These are phyloP conservation scores for Crenuchus spilurus DNA, from an alignment of 2,797 vertebrate genomes.

Conservation along the genomic window DNA sequence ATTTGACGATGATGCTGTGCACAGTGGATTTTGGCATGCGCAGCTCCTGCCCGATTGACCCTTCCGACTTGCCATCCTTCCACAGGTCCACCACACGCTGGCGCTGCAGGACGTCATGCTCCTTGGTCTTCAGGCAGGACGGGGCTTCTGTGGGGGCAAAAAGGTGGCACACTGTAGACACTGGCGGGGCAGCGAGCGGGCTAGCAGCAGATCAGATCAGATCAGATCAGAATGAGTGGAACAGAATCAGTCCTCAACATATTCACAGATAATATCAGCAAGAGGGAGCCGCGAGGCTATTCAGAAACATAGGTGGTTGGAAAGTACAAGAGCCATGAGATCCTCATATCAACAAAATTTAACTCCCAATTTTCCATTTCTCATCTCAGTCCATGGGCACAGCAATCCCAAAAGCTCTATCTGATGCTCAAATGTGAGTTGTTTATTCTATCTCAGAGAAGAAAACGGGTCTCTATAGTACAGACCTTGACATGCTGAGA, in stretches of 20 bases:
- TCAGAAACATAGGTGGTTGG: constrained; percentile 20
- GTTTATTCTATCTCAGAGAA: constrained; percentile 9
- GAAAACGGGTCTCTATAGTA: background rate
- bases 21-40: constrained; percentile 85
- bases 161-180: constrained; percentile 85
- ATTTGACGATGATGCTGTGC: constrained; percentile 87
- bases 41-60: constrained; percentile 82
- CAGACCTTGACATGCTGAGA: background rate
- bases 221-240: constrained; percentile 43
- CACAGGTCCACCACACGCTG: constrained; percentile 85
- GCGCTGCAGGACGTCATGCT: constrained; percentile 83
- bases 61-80: constrained; percentile 85
- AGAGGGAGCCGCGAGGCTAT: constrained; percentile 32
- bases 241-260: constrained; percentile 53
- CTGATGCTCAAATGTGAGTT: constrained; percentile 15
- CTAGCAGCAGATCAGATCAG: constrained; percentile 53
- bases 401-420: constrained; percentile 5
- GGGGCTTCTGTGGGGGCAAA: constrained; percentile 85
- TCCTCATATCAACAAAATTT: constrained; percentile 33
- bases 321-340: constrained; percentile 3
- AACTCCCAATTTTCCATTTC: constrained; percentile 3
- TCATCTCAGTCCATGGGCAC: constrained; percentile 16
- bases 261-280: constrained; percentile 41
- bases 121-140: constrained; percentile 85
- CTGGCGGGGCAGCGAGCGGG: constrained; percentile 66